Evolutionary conservation across 2,888 invertebrate genomes (phyloP).

Genomic region (Aquatica leii): DNA sequence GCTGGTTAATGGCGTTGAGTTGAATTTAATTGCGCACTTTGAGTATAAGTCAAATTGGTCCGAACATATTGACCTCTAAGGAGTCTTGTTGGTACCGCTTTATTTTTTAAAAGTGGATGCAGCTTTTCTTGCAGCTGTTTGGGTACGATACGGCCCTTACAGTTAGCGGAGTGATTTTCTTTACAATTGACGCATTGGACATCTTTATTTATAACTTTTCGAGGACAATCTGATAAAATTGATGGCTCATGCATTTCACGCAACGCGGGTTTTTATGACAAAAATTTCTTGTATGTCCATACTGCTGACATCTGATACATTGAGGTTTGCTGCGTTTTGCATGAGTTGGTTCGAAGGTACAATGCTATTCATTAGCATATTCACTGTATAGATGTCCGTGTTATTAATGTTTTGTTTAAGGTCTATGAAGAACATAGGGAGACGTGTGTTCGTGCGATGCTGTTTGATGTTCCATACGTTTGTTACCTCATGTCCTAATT

Average conservation of each 20-base stretch:
- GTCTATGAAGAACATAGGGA: constrained; percentile 16
- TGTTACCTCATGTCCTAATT: constrained; percentile 6
- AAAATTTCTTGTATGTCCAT: too few species aligned
- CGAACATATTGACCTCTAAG: background rate
- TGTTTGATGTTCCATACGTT: constrained; percentile 15
- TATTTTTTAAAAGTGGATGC: background rate
- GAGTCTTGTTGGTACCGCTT: background rate
- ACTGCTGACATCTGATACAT: too few species aligned
- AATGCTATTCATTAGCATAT: constrained; percentile 9
- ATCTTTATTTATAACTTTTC: background rate
- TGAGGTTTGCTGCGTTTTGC: background rate
- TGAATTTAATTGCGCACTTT: constrained; percentile 2
- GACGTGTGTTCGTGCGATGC: constrained; percentile 7
- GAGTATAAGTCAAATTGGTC: background rate
- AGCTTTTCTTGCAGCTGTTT: constrained; percentile 1
- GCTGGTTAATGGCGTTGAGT: background rate
- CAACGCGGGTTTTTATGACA: too few species aligned
- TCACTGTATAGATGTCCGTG: constrained; percentile 15
- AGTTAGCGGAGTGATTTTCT: constrained; percentile 1
- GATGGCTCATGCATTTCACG: background rate
- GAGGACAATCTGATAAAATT: background rate
- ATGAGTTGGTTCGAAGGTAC: constrained; percentile 9
- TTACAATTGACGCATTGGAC: background rate
- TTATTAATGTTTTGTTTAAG: constrained; percentile 11
- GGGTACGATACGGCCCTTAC: background rate